Conservation (phyloP, 1,140 invertebrate genomes). For the Drosophila suzukii region DNA sequence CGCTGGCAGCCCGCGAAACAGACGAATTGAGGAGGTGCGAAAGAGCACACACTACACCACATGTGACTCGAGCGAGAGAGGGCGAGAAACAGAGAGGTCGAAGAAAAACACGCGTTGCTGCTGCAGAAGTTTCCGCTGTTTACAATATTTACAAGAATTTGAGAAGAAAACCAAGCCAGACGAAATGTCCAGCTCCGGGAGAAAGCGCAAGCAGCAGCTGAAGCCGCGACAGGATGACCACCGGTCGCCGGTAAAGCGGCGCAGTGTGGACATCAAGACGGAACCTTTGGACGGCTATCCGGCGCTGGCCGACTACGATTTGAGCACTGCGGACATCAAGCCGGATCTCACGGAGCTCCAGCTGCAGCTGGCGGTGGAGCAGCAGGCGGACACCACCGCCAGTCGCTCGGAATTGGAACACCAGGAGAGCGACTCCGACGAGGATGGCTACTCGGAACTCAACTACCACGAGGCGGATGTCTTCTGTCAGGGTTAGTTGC, state of each 20-base stretch:
- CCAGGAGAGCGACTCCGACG: slow-evolving; percentile 71
- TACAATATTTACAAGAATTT: background rate
- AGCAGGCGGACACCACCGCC: slow-evolving; percentile 6
- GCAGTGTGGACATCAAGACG: slow-evolving; percentile 44
- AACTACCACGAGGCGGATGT: slow-evolving; percentile 50
- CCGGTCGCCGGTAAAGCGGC: slow-evolving; percentile 60
- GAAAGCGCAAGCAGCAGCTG: slow-evolving; percentile 68
- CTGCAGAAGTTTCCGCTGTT: slow-evolving; percentile 34
- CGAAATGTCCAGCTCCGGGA: slow-evolving; percentile 62
- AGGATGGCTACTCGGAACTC: slow-evolving; percentile 70
- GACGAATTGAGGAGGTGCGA: slow-evolving; percentile 33
- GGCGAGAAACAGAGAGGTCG: slow-evolving; percentile 16
- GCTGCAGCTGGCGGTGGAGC: slow-evolving; percentile 47
- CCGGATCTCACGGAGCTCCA: slow-evolving; percentile 66
- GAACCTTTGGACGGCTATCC: slow-evolving; percentile 47
- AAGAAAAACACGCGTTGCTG: slow-evolving; percentile 66
- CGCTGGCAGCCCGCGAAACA: slow-evolving; percentile 49
- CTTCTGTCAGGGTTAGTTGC: slow-evolving; percentile 59
- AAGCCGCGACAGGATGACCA: slow-evolving; percentile 67
- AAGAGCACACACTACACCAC: slow-evolving; percentile 67
- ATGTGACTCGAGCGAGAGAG: slow-evolving; percentile 54
- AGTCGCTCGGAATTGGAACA: slow-evolving; percentile 31
- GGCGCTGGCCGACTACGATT: slow-evolving; percentile 61
- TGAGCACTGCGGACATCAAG: slow-evolving; percentile 56
- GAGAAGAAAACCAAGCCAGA: background rate